Base-by-base conservation (phyloP, 2,888 invertebrate genomes). In the Euproctis similis region DNA sequence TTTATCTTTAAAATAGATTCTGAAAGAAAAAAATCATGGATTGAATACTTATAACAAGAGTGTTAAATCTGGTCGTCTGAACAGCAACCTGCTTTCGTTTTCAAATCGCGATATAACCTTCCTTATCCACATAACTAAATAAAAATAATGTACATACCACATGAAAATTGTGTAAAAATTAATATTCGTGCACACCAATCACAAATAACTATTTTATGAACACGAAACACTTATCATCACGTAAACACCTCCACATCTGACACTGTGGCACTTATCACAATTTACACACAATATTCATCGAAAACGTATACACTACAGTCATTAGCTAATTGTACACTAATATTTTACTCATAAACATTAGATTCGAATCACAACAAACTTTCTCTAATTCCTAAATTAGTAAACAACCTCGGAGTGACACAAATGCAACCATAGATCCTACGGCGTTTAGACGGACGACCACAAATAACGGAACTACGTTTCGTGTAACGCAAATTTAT, bases 351-450 rank as follows among this genome's bases (percentile, higher is more conserved):
- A 27, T 42, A n/a, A n/a, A 26, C 43, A 43, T 30, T 34, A 30
- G 38, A 46, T 30, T 36, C 33, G 42, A 44, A 41, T 40, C 40
- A 49, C 30, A 45, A 48, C 45, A 53, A 46, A 56, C 46, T 62
- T 57, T 49, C 42, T 55, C 44, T 59, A 65, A 46, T 63, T 66
- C 67, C 59, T 53, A 66, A 75, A 78, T 72, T 81, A 76, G 78
- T 82, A 82, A 82, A 82, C 81, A 82, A 81, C 76, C 73, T 48
- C 41, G 46, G 52, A 66, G 51, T 80, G 78, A 82, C 81, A 81
- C 80, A 75, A 77, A 70, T 69, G 60, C 66, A 62, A 77, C 78
- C 81, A 81, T 81, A 81, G 81, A 81, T 66, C 59, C 31, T 60
- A 68, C 69, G 68, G 81, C 81, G 76, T 80, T 75, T 59, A 72